Evolutionary conservation across 2,888 invertebrate genomes (phyloP).

Genomic region (Therioaphis trifolii): DNA sequence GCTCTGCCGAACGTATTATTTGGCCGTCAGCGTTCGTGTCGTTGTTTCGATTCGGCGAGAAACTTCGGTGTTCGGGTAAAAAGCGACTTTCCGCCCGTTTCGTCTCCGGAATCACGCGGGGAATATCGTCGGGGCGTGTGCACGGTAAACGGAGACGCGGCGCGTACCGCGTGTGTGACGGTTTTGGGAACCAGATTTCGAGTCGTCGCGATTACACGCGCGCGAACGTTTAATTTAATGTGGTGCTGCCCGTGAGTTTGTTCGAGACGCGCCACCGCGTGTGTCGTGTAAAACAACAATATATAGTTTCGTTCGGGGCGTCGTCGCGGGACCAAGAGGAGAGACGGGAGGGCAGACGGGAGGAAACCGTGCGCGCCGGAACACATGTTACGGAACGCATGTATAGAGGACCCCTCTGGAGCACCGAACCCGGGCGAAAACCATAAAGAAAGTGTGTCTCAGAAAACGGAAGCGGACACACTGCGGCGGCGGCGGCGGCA

Average conservation of each 20-base stretch:
- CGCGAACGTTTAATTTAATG: conserved; percentile 2
- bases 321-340: background rate
- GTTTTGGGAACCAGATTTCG: background rate
- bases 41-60: too few species aligned
- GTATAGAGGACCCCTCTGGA: background rate
- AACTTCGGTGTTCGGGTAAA: too few species aligned
- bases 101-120: too few species aligned
- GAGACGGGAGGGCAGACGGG: background rate
- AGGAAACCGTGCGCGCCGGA: background rate
- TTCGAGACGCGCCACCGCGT: background rate
- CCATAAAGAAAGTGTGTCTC: conserved; percentile 41
- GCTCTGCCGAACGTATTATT: too few species aligned
- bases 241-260: background rate
- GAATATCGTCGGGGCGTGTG: too few species aligned
- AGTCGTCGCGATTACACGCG: background rate
- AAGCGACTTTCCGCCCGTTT: too few species aligned
- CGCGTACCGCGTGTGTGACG: background rate
- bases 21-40: too few species aligned
- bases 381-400: conserved; percentile 7
- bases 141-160: background rate
- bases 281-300: background rate
- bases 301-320: conserved; percentile 14
- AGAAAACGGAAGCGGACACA: conserved; percentile 18
- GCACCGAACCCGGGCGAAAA: background rate
- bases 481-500: background rate